Evolutionary conservation across 2,888 invertebrate genomes (phyloP), one percentile per base, ranked within the genome.

Genomic region (Ephialtes manifestator): DNA sequence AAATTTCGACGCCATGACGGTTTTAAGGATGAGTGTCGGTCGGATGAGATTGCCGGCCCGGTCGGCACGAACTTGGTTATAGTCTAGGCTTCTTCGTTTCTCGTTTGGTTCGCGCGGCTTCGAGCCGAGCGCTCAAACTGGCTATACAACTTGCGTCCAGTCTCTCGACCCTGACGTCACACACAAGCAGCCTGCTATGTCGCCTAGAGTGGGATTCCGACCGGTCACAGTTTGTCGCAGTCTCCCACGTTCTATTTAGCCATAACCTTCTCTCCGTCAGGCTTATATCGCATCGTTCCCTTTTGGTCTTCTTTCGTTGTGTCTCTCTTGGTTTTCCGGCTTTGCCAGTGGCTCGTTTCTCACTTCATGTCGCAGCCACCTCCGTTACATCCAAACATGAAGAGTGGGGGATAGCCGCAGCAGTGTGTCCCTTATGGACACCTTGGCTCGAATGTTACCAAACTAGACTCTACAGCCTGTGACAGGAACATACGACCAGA

Each of bases 201-300:
- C 87, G 82, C 86, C 87, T 87, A 90, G 89, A 91, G 91, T 91
- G 91, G 91, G 91, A 91, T 90, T 88, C 88, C 90, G 81, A 88
- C 87, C 89, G 88, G 89, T 90, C 87, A 76, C 77, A 76, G 77
- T 71, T 85, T 85, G 31, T 70, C 68, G 35, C 76, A 31, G 28
- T 77, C 78, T 67, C 65, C 51, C 83, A 72, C 83, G 28, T 77
- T 67, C 67, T 70, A 55, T 51, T 67, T 18, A 35, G 11, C 51
- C 46, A 11, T 39, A n/a, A 11, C 20, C n/a, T 43, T 43, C 20
- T 70, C 74, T 75, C 58, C 46, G 65, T 80, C 51, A 18, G 58
- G 31, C 81, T 60, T 43, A 28, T 20, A 55, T 43, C 74, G 31
- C 46, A 46, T 31, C 63, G 68, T 63, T 46, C 53, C 58, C 67